Conservation (phyloP, 2,888 invertebrate species). For the Oeneis ivallda region DNA sequence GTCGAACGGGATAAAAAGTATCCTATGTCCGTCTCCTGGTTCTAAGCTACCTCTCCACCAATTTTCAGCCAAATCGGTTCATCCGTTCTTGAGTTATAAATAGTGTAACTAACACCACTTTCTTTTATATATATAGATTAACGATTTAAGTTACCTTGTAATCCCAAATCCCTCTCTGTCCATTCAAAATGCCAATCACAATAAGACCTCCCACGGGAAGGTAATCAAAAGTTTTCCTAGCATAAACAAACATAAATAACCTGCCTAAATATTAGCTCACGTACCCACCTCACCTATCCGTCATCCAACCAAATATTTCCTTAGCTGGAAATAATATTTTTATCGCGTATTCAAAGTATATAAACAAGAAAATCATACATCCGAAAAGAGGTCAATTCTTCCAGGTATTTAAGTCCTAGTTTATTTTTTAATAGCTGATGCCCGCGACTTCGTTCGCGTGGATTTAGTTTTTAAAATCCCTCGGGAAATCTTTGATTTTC, state of each 20-base stretch:
- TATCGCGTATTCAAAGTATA: not conserved
- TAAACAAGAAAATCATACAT: not conserved
- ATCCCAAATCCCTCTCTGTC: constrained; percentile 17
- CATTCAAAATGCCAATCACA: constrained; percentile 20
- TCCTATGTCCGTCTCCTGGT: too few relatives aligned
- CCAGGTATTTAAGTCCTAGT: not conserved
- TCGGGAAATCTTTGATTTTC: too few relatives aligned
- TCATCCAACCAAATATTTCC: constrained; percentile 25
- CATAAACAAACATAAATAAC: constrained; percentile 36
- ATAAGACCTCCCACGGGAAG: constrained; percentile 26
- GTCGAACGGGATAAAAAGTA: too few relatives aligned
- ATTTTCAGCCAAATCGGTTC: too few relatives aligned
- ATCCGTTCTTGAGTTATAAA: too few relatives aligned
- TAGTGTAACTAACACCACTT: too few relatives aligned
- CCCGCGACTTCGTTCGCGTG: too few relatives aligned
- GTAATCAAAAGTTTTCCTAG: constrained; percentile 36
- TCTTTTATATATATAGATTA: constrained; percentile 10
- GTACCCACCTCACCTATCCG: constrained; percentile 27
- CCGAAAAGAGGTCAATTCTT: not conserved
- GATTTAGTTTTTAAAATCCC: too few relatives aligned
- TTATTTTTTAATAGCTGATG: not conserved
- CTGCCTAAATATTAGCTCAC: constrained; percentile 33
- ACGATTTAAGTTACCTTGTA: constrained; percentile 23
- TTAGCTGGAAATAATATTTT: constrained; percentile 26
- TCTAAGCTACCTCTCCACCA: too few relatives aligned